Conservation (phyloP, 2,888 invertebrate genomes). For the Spicauda simplicius region DNA sequence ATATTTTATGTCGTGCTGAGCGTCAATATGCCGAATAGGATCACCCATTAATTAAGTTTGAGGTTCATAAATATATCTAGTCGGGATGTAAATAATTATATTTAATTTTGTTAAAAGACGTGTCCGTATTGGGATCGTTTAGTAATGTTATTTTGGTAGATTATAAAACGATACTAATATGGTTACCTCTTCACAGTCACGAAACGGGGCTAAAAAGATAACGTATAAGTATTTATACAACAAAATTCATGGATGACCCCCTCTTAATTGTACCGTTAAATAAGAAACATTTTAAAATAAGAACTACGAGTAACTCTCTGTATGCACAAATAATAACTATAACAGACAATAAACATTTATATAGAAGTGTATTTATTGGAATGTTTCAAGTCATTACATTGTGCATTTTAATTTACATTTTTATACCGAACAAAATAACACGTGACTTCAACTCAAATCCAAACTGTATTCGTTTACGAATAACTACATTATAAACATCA, state of each 20-base stretch:
- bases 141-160: too few relatives aligned
- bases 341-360: slow-evolving; percentile 31
- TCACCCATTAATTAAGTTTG: not conserved
- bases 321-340: slow-evolving; percentile 34
- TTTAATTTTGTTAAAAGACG: too few relatives aligned
- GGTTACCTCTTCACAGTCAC: too few relatives aligned
- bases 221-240: not conserved
- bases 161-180: too few relatives aligned
- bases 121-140: too few relatives aligned
- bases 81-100: too few relatives aligned
- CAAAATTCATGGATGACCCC: not conserved
- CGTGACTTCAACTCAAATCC: slow-evolving; percentile 6
- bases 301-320: slow-evolving; percentile 1
- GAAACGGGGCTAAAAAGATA: too few relatives aligned
- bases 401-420: slow-evolving; percentile 15
- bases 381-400: slow-evolving; percentile 30
- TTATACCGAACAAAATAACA: slow-evolving; percentile 3
- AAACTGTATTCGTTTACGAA: slow-evolving; percentile 61
- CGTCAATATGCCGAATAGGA: not conserved
- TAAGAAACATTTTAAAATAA: not conserved
- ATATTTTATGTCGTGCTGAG: not conserved
- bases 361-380: slow-evolving; percentile 23
- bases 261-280: not conserved
- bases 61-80: too few relatives aligned
- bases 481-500: slow-evolving; percentile 38